phyloP scores from a whole-genome alignment of 1,140 invertebrate species.

The Matsumurasca onukii region DNA sequence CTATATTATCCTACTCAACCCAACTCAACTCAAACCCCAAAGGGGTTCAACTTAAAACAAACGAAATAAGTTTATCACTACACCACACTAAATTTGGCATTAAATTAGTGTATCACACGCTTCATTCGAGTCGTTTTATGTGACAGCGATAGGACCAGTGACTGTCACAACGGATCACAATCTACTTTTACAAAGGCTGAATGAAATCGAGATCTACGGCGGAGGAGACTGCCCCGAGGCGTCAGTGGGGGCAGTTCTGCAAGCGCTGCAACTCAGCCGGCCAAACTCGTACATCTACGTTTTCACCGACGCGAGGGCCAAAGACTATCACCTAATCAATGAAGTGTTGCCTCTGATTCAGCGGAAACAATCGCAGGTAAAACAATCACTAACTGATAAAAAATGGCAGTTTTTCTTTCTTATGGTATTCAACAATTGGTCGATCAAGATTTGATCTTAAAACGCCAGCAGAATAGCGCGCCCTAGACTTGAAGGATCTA shows the following conservation, averaged over 20 bases:
- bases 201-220: slow-evolving; percentile 62
- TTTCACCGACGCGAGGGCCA: slow-evolving; percentile 72
- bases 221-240: slow-evolving; percentile 78
- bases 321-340: slow-evolving; percentile 61
- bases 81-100: no score
- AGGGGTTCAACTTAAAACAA: no score
- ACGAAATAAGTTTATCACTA: no score
- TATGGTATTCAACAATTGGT: no score
- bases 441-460: no score
- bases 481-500: no score
- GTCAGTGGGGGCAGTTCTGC: slow-evolving; percentile 61
- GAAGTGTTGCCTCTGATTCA: slow-evolving; percentile 66
- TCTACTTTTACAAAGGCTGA: slow-evolving; percentile 30
- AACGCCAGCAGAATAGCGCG: no score
- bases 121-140: not conserved
- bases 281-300: slow-evolving; percentile 73
- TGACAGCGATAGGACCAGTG: slow-evolving; percentile 35
- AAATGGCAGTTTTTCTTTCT: no score
- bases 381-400: no score
- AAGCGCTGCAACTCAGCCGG: slow-evolving; percentile 62
- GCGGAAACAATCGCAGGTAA: slow-evolving; percentile 68
- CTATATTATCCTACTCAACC: no score
- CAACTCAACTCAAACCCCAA: no score
- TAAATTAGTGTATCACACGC: no score
- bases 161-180: slow-evolving; percentile 34